Evolutionary conservation across 2,888 invertebrate genomes (phyloP).

Genomic region (Lithodes maja): DNA sequence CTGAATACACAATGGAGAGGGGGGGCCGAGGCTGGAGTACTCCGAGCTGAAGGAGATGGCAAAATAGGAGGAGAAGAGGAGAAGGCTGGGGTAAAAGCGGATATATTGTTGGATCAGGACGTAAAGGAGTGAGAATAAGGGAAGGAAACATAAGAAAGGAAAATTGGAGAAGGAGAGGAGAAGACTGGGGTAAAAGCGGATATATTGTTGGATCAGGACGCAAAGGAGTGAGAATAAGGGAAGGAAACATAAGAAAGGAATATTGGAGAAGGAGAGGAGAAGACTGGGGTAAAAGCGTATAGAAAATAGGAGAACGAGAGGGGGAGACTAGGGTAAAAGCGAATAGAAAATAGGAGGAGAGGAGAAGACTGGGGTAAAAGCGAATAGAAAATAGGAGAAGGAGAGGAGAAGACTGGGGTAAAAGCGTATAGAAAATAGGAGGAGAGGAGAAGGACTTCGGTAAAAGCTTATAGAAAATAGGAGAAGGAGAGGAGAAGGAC

Average conservation of each 20-base stretch:
- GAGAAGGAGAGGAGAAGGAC: not conserved
- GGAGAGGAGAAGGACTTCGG: not conserved
- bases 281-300: not conserved
- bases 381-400: not conserved
- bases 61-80: too few relatives aligned
- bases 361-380: not conserved
- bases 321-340: not conserved
- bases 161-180: not conserved
- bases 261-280: not conserved
- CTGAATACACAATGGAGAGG: too few relatives aligned
- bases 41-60: too few relatives aligned
- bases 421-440: not conserved
- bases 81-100: too few relatives aligned
- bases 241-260: not conserved
- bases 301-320: not conserved
- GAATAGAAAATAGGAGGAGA: not conserved
- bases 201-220: too few relatives aligned
- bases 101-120: too few relatives aligned
- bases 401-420: not conserved
- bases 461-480: not conserved
- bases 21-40: too few relatives aligned
- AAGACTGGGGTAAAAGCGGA: not conserved
- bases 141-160: not conserved
- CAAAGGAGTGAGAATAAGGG: too few relatives aligned
- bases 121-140: too few relatives aligned